These are phyloP conservation scores for Pararge aegeria DNA, from an alignment of 1,140 invertebrate genomes.

Conservation along the genomic window DNA sequence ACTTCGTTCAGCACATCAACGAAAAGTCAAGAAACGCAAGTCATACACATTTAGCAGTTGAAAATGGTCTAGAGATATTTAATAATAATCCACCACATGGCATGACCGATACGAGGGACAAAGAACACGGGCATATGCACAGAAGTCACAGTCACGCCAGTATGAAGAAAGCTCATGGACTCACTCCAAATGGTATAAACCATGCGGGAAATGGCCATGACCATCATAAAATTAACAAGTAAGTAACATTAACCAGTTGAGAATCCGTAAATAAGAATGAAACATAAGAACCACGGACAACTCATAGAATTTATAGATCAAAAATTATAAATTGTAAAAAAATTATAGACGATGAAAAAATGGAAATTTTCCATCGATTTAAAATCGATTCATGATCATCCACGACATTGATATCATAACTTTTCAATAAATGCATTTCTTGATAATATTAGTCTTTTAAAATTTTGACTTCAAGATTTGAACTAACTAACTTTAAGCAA, in stretches of 20 bases:
- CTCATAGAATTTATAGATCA: no score
- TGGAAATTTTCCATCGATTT: no score
- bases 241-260: constrained; percentile 40
- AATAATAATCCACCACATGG: constrained; percentile 42
- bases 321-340: no score
- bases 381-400: no score
- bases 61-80: constrained; percentile 48
- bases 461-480: no score
- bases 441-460: no score
- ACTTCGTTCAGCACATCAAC: constrained; percentile 69
- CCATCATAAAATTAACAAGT: constrained; percentile 62
- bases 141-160: constrained; percentile 70
- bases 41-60: constrained; percentile 59
- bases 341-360: no score
- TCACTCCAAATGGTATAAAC: constrained; percentile 58
- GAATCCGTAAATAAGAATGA: no score
- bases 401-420: no score
- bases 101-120: constrained; percentile 32
- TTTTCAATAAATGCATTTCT: no score
- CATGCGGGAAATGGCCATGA: constrained; percentile 53
- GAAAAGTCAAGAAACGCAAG: constrained; percentile 61
- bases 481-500: no score
- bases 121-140: constrained; percentile 54
- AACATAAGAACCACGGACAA: no score
- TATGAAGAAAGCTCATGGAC: constrained; percentile 62